Evolutionary conservation across 2,113 vertebrate genomes (phyloP).

Genomic region (Synchiropus splendidus): DNA sequence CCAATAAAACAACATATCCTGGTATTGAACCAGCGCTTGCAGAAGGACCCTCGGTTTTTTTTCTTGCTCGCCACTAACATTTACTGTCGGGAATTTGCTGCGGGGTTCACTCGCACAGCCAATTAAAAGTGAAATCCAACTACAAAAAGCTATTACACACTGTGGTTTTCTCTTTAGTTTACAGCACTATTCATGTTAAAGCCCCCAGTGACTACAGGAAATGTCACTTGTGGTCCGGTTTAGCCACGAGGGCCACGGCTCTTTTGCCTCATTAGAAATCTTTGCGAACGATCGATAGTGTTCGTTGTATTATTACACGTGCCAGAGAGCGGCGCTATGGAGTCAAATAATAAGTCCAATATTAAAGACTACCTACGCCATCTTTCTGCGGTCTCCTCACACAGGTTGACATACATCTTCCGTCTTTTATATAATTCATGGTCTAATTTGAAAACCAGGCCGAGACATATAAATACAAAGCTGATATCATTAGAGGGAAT

Average conservation of each 20-base stretch:
- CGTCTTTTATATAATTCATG: too few species aligned
- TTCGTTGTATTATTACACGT: too few species aligned
- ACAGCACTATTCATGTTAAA: background rate
- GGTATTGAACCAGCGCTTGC: conserved; percentile 1
- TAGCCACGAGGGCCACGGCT: background rate
- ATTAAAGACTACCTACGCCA: too few species aligned
- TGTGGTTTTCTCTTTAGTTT: too few species aligned
- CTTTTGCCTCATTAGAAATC: conserved; percentile 1
- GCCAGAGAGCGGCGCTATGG: too few species aligned
- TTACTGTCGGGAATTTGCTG: background rate
- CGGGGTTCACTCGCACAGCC: background rate
- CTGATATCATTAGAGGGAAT: conserved; percentile 21
- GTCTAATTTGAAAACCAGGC: too few species aligned
- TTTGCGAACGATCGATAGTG: too few species aligned
- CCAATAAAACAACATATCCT: conserved; percentile 15
- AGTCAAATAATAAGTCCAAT: too few species aligned
- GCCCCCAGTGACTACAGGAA: conserved; percentile 1
- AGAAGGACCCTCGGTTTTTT: background rate
- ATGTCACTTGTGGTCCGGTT: background rate
- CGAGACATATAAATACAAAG: conserved; percentile 6
- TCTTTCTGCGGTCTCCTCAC: too few species aligned
- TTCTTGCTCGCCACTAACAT: too few species aligned
- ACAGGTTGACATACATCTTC: too few species aligned
- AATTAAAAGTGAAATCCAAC: conserved; percentile 11
- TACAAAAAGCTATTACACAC: too few species aligned